A percentile compares a stretch with the other conserved stretches of the same genome.
Evolutionary conservation across 2,113 vertebrate species (phyloP).

Genomic region (Thymallus thymallus): DNA sequence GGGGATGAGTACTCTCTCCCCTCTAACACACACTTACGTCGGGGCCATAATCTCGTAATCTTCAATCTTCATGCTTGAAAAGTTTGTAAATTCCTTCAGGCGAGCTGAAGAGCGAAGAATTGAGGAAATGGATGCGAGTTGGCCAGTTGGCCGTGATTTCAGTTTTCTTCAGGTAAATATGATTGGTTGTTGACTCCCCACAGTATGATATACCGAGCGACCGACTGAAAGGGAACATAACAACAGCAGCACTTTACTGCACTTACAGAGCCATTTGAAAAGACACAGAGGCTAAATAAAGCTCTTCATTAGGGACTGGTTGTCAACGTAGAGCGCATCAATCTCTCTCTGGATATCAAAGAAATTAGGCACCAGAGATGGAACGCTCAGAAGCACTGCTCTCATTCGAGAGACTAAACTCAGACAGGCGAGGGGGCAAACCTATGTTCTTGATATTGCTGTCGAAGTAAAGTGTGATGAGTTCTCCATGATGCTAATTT

Average conservation of each 20-base stretch:
- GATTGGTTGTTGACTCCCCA: too few relatives aligned
- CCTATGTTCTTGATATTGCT: conserved; percentile 10
- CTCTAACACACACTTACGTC: too few relatives aligned
- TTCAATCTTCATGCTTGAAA: too few relatives aligned
- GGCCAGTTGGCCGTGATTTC: too few relatives aligned
- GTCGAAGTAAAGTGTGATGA: conserved; percentile 14
- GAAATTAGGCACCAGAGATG: conserved; percentile 28
- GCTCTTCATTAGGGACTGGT: conserved; percentile 30
- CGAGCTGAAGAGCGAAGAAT: too few relatives aligned
- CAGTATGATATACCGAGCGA: too few relatives aligned
- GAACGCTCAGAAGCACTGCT: conserved; percentile 14
- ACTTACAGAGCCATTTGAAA: conserved; percentile 32
- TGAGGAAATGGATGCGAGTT: too few relatives aligned
- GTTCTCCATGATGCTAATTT: conserved; percentile 31
- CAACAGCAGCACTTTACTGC: conserved; percentile 41
- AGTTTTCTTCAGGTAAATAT: too few relatives aligned
- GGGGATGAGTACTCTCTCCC: too few relatives aligned
- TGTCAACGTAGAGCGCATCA: conserved; percentile 36
- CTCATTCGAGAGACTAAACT: conserved; percentile 6
- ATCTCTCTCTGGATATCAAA: conserved; percentile 13
- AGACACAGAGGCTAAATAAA: conserved; percentile 44
- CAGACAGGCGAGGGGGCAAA: conserved; percentile 17
- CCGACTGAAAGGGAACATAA: too few relatives aligned
- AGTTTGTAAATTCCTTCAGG: too few relatives aligned
- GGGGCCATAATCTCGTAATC: too few relatives aligned